A percentile compares a stretch with the other conserved stretches of the same genome.
Conservation (phyloP, 1,140 invertebrate genomes). For the Streblospio benedicti region DNA sequence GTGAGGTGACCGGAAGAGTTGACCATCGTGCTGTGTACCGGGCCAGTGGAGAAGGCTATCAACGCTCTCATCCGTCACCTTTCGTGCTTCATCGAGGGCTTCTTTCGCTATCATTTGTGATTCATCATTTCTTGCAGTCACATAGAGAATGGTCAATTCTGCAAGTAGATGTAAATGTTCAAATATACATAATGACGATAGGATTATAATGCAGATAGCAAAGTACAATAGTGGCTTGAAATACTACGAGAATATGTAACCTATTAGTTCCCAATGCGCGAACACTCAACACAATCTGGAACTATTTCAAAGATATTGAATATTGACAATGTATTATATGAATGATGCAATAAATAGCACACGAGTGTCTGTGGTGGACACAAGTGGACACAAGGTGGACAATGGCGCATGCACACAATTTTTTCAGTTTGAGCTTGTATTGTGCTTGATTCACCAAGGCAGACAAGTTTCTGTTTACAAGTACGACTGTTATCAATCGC, state of each 20-base stretch:
- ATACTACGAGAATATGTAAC: background rate
- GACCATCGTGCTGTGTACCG: background rate
- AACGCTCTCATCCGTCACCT: slow-evolving; percentile 1
- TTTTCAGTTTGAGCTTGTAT: too few species aligned
- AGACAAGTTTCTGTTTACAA: too few species aligned
- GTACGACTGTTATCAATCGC: too few species aligned
- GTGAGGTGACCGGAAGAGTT: slow-evolving; percentile 6
- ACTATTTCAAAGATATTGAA: background rate
- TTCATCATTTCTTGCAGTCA: slow-evolving; percentile 10
- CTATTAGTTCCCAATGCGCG: too few species aligned
- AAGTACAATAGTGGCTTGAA: background rate
- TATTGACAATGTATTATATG: background rate
- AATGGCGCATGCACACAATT: too few species aligned
- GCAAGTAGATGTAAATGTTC: background rate
- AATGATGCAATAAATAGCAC: background rate
- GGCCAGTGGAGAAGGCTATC: slow-evolving; percentile 11
- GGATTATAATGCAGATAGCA: background rate
- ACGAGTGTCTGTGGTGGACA: too few species aligned
- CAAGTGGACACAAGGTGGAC: too few species aligned
- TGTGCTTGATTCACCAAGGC: too few species aligned
- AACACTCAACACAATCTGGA: too few species aligned
- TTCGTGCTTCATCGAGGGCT: slow-evolving; percentile 2
- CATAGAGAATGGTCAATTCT: slow-evolving; percentile 11
- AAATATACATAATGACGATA: background rate
- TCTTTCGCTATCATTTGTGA: slow-evolving; percentile 8